Percentiles rank a stretch among this genome's conserved stretches.
Conservation (phyloP, 1,140 invertebrate genomes). For the Lepidostoma basale region DNA sequence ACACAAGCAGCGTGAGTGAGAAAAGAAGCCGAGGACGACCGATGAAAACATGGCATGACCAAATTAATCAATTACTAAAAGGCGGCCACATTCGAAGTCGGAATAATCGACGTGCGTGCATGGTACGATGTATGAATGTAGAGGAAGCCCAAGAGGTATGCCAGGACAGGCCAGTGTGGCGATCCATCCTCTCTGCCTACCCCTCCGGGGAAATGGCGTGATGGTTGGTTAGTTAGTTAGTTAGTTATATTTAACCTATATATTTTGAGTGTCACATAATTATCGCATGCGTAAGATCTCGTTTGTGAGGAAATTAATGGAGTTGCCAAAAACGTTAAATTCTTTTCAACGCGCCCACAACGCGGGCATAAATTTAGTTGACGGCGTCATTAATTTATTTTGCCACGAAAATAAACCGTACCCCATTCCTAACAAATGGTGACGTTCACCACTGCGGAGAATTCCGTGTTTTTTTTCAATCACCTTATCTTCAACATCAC, state of each 20-base stretch:
- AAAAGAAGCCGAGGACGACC: no score
- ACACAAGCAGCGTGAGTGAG: no score
- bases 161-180: no score
- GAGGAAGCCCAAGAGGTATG: no score
- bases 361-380: neutral
- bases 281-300: neutral
- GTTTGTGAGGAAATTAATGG: neutral
- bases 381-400: neutral
- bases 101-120: no score
- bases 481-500: slow-evolving; percentile 12
- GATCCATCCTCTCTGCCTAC: no score
- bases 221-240: no score
- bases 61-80: no score
- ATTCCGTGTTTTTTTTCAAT: neutral
- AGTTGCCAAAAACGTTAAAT: neutral
- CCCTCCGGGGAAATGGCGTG: no score
- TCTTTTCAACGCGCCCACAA: neutral
- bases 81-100: no score
- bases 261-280: neutral
- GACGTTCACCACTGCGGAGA: neutral
- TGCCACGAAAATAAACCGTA: neutral
- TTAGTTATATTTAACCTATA: neutral
- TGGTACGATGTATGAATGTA: no score
- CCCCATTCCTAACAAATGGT: neutral
- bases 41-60: no score